A percentile compares a stretch with the other conserved stretches of the same genome.
Conservation (phyloP, 2,888 invertebrate species). For the Trisateles emortualis region DNA sequence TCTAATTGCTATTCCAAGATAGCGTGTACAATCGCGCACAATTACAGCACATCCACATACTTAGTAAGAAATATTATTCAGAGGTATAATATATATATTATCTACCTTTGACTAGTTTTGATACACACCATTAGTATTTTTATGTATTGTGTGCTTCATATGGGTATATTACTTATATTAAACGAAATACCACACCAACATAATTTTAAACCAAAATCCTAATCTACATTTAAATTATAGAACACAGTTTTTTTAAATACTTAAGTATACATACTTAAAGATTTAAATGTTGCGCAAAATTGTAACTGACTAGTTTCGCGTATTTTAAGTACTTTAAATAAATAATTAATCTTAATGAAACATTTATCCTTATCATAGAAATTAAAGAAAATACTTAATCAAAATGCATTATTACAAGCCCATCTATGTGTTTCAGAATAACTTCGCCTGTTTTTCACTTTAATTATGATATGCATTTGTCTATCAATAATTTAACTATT, state of each 20-base stretch:
- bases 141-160: conserved; percentile 67
- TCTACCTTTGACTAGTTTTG: conserved; percentile 82
- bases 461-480: conserved; percentile 82
- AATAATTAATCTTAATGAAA: conserved; percentile 83
- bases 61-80: conserved; percentile 53
- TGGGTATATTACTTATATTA: conserved; percentile 74
- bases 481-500: conserved; percentile 83
- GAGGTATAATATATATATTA: conserved; percentile 70
- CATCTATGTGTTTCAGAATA: conserved; percentile 65
- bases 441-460: conserved; percentile 64
- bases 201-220: conserved; percentile 82
- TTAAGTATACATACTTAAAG: conserved; percentile 77
- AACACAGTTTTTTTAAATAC: conserved; percentile 83
- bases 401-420: conserved; percentile 81
- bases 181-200: conserved; percentile 86
- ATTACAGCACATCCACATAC: conserved; percentile 57
- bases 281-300: conserved; percentile 86
- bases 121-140: conserved; percentile 76
- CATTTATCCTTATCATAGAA: conserved; percentile 81
- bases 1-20: conserved; percentile 30
- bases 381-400: conserved; percentile 72
- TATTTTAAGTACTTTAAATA: conserved; percentile 87
- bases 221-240: conserved; percentile 82
- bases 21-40: conserved; percentile 56
- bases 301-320: conserved; percentile 87